Conservation (phyloP, 1,140 invertebrate genomes). For the Solenopsis fugax region DNA sequence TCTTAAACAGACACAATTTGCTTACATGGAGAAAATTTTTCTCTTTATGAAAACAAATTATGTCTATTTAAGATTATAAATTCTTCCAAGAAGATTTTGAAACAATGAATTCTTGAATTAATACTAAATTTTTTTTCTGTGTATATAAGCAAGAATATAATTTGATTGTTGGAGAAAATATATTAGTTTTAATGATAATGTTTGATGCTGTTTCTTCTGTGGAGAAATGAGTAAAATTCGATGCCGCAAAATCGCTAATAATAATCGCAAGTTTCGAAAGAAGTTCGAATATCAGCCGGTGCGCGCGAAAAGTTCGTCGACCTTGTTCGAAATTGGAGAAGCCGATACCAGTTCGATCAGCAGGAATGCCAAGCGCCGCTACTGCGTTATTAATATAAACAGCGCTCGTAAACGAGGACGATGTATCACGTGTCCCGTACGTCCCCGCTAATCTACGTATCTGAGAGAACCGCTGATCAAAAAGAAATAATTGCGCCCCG, state of each 20-base stretch:
- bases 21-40: no score
- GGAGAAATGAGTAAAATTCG: background rate
- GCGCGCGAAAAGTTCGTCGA: background rate
- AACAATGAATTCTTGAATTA: no score
- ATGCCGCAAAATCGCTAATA: background rate
- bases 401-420: background rate
- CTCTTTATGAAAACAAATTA: no score
- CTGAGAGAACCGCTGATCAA: background rate
- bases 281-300: background rate
- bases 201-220: no score
- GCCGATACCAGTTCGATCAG: background rate
- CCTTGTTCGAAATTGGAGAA: constrained; percentile 5
- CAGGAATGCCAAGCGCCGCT: background rate
- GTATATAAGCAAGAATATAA: no score
- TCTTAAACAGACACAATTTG: no score
- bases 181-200: no score
- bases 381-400: background rate
- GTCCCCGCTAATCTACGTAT: constrained; percentile 20
- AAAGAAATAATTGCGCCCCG: background rate
- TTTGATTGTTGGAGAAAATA: no score
- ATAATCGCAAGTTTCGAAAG: background rate
- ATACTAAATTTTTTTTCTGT: no score
- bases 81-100: no score
- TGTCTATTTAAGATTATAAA: no score
- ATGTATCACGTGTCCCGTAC: background rate